These are phyloP conservation scores for Lophotriccus pileatus DNA, from an alignment of 2,797 vertebrate species.

Conservation along the genomic window DNA sequence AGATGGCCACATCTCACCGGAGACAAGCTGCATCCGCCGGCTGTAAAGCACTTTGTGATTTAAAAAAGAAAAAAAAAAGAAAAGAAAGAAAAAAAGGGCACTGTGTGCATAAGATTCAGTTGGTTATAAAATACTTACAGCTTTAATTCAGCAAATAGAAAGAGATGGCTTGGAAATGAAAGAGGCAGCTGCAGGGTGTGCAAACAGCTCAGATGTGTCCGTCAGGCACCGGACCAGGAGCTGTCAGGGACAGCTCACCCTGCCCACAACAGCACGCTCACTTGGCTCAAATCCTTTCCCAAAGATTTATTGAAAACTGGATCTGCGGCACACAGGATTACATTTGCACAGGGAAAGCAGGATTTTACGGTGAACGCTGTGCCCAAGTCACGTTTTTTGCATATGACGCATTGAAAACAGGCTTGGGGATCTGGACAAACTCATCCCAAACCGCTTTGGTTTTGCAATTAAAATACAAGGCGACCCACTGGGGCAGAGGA, in stretches of 20 bases:
- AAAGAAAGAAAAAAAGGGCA: background rate
- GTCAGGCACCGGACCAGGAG: accelerated
- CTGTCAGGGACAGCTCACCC: accelerated
- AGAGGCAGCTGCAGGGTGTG: accelerated
- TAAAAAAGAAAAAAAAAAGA: background rate
- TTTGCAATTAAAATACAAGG: background rate
- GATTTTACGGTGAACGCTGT: background rate
- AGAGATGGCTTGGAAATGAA: background rate
- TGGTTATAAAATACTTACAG: background rate
- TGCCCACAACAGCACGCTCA: background rate
- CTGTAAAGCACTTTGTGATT: background rate
- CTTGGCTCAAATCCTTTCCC: constrained; percentile 35
- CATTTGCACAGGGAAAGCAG: background rate
- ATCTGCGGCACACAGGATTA: background rate
- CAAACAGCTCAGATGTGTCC: accelerated
- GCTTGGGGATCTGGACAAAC: background rate
- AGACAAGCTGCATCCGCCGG: background rate
- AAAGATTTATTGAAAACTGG: constrained; percentile 61
- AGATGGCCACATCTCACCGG: background rate
- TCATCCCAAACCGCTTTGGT: background rate
- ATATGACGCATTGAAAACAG: background rate
- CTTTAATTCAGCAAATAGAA: background rate
- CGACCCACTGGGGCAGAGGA: background rate
- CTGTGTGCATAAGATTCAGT: background rate
- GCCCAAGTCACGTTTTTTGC: background rate